Conservation (phyloP, 2,797 vertebrate species). For the Falco naumanni region DNA sequence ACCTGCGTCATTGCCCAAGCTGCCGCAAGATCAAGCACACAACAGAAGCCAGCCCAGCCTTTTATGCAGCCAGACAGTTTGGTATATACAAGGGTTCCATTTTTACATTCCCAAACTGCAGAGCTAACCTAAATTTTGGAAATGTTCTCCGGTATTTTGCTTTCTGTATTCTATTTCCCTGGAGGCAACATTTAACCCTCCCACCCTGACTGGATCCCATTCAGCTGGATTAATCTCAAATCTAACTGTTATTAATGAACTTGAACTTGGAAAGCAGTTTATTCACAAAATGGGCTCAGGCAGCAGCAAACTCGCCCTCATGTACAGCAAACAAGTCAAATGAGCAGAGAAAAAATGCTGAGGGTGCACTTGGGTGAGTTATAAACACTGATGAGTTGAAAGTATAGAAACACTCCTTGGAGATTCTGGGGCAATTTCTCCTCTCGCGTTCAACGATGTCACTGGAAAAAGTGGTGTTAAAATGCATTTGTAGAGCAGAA, state of each 20-base stretch:
- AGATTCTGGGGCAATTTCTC: neutral
- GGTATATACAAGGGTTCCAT: neutral
- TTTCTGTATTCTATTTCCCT: conserved; percentile 8
- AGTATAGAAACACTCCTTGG: accelerated
- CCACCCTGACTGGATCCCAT: neutral
- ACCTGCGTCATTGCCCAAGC: neutral
- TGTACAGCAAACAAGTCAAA: neutral
- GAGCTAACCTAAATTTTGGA: neutral
- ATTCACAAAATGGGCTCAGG: neutral
- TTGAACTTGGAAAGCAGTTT: neutral
- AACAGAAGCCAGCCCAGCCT: neutral
- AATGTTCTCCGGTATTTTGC: neutral
- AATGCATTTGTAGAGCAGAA: neutral
- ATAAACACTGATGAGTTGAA: neutral
- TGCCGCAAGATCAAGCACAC: neutral
- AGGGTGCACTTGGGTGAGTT: neutral
- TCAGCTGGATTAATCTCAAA: conserved; percentile 16
- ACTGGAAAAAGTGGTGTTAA: neutral
- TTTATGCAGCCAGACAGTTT: neutral
- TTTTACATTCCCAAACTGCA: neutral
- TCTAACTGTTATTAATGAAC: neutral
- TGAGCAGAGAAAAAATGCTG: neutral
- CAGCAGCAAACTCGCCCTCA: neutral
- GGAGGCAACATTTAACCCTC: neutral
- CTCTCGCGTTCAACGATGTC: accelerated